Evolutionary conservation across 1,140 invertebrate species (phyloP).

Genomic region (Drosophila bifasciata): DNA sequence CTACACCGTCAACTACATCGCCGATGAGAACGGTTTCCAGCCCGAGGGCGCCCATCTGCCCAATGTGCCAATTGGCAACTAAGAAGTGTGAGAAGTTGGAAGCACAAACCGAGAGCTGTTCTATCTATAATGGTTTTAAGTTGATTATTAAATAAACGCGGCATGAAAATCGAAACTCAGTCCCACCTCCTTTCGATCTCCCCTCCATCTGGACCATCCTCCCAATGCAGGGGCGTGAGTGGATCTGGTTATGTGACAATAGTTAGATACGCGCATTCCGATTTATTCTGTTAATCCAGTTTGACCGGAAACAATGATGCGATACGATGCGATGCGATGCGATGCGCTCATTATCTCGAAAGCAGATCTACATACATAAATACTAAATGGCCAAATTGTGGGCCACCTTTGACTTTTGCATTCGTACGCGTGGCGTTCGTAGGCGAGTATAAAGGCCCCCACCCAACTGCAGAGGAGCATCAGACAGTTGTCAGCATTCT

Average conservation of each 20-base stretch:
- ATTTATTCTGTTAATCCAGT: slow-evolving; percentile 23
- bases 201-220: neutral
- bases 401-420: slow-evolving; percentile 55
- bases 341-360: slow-evolving; percentile 24
- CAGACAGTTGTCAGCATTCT: slow-evolving; percentile 43
- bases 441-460: slow-evolving; percentile 34
- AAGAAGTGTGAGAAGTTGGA: slow-evolving; percentile 20
- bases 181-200: neutral
- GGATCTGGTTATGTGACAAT: slow-evolving; percentile 7
- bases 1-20: slow-evolving; percentile 88
- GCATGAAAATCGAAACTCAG: slow-evolving; percentile 50
- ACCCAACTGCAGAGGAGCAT: slow-evolving; percentile 42
- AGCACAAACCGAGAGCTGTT: slow-evolving; percentile 69
- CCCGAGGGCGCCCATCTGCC: slow-evolving; percentile 89
- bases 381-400: slow-evolving; percentile 9
- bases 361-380: slow-evolving; percentile 43
- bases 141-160: slow-evolving; percentile 73
- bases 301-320: slow-evolving; percentile 47
- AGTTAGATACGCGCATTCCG: slow-evolving; percentile 15
- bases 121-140: slow-evolving; percentile 55
- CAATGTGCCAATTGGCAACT: slow-evolving; percentile 71
- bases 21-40: slow-evolving; percentile 92
- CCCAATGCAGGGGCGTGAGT: neutral
- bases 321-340: slow-evolving; percentile 27
- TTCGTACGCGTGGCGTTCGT: neutral